Evolutionary conservation across 2,797 vertebrate species (phyloP).

Genomic region (Melanogrammus aeglefinus): DNA sequence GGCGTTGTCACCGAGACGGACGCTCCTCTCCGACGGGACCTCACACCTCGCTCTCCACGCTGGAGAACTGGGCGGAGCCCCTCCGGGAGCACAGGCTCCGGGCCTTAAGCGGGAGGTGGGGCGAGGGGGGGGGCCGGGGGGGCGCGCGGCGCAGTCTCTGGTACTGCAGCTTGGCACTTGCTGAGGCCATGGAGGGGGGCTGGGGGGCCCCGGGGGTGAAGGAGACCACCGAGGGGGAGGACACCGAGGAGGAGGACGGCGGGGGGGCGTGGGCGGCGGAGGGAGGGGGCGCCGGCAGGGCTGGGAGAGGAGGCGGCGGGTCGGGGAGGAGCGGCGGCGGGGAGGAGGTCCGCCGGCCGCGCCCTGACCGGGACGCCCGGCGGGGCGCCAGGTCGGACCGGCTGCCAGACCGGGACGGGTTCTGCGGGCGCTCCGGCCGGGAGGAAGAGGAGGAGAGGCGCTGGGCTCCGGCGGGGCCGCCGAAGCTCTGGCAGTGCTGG

Average conservation of each 20-base stretch:
- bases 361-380: constrained; percentile 65
- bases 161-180: constrained; percentile 86
- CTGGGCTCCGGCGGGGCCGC: constrained; percentile 65
- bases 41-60: constrained; percentile 93
- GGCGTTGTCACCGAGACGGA: constrained; percentile 13
- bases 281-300: constrained; percentile 72
- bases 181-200: constrained; percentile 76
- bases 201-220: constrained; percentile 76
- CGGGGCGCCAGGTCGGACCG: constrained; percentile 76
- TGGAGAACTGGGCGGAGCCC: constrained; percentile 89
- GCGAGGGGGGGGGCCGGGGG: constrained; percentile 79
- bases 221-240: constrained; percentile 76
- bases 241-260: constrained; percentile 81
- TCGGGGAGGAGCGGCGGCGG: constrained; percentile 62
- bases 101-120: constrained; percentile 80
- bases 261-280: constrained; percentile 66
- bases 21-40: not conserved
- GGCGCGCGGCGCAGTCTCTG: constrained; percentile 81
- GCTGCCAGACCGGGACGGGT: constrained; percentile 73
- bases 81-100: constrained; percentile 86
- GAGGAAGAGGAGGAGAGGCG: constrained; percentile 69
- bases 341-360: constrained; percentile 64
- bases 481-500: constrained; percentile 74
- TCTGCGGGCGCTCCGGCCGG: constrained; percentile 70
- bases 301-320: constrained; percentile 63